Evolutionary conservation across 2,113 vertebrate species (phyloP).

Genomic region (Corythoichthys haematopterus): DNA sequence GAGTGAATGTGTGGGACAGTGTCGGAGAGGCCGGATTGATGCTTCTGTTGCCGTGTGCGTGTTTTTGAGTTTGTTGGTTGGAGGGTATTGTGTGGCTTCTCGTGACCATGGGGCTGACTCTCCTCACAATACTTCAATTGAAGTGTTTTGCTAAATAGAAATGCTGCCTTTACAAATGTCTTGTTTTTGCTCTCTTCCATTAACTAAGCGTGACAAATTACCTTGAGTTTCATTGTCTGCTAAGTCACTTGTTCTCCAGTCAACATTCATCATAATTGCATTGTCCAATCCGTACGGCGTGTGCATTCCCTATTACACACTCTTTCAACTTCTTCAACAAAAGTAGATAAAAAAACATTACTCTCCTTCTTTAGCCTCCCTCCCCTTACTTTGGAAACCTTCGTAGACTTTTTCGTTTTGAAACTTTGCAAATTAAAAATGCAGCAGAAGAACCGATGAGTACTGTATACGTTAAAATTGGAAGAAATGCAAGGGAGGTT

Average conservation of each 20-base stretch:
- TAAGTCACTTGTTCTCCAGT: slow-evolving; percentile 9
- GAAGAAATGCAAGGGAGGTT: slow-evolving; percentile 6
- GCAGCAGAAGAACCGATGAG: slow-evolving; percentile 18
- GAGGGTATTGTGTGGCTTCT: slow-evolving; percentile 41
- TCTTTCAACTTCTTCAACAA: slow-evolving; percentile 6
- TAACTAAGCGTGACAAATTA: slow-evolving; percentile 12
- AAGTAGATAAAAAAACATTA: slow-evolving; percentile 14
- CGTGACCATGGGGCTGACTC: slow-evolving; percentile 37
- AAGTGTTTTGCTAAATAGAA: slow-evolving; percentile 20
- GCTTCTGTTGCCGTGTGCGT: slow-evolving; percentile 13
- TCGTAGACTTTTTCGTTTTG: slow-evolving; percentile 1
- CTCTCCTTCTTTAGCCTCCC: background rate
- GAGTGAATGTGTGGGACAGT: slow-evolving; percentile 27
- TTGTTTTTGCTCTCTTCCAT: slow-evolving; percentile 32
- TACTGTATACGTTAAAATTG: slow-evolving; percentile 1
- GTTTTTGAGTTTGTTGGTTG: slow-evolving; percentile 19
- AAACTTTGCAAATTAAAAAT: background rate
- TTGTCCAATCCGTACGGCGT: slow-evolving; percentile 4
- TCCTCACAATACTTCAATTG: slow-evolving; percentile 27
- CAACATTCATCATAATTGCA: slow-evolving; percentile 7
- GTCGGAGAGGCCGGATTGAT: slow-evolving; percentile 22
- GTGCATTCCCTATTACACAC: slow-evolving; percentile 8
- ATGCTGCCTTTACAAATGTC: slow-evolving; percentile 9
- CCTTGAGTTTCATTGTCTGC: slow-evolving; percentile 9
- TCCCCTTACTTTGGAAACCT: background rate